Conservation (phyloP, 2,113 vertebrate species). For the Pteruthius melanotis region DNA sequence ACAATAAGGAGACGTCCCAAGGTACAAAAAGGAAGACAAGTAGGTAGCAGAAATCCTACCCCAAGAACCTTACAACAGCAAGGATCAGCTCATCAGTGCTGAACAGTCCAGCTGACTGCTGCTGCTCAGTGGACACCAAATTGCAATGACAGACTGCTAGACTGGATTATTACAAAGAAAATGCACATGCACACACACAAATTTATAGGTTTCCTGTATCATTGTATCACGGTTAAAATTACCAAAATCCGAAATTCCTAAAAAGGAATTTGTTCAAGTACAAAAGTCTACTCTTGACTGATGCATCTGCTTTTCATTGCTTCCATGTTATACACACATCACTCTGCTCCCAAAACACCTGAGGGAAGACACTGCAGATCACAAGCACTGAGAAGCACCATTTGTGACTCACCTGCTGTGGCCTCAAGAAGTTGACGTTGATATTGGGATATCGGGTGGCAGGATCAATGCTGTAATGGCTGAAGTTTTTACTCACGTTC, state of each 20-base stretch:
- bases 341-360: not conserved
- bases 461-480: conserved; percentile 93
- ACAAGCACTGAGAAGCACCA: not conserved
- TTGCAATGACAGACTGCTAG: not conserved
- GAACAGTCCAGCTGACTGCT: not conserved
- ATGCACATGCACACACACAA: accelerated
- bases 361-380: not conserved
- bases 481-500: conserved; percentile 97
- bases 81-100: not conserved
- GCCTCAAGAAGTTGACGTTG: conserved; percentile 87
- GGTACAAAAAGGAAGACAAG: not conserved
- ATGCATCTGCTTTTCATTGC: not conserved
- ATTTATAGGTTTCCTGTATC: not conserved
- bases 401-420: conserved; percentile 82
- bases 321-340: accelerated
- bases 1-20: not conserved
- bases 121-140: not conserved
- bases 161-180: not conserved
- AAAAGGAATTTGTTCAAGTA: not conserved
- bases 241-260: not conserved
- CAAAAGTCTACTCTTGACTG: not conserved
- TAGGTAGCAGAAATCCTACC: not conserved
- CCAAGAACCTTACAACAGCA: not conserved
- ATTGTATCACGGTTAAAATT: not conserved
- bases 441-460: conserved; percentile 96